Base-by-base conservation (phyloP, 1,140 invertebrate genomes). In the Steinernema feltiae region DNA sequence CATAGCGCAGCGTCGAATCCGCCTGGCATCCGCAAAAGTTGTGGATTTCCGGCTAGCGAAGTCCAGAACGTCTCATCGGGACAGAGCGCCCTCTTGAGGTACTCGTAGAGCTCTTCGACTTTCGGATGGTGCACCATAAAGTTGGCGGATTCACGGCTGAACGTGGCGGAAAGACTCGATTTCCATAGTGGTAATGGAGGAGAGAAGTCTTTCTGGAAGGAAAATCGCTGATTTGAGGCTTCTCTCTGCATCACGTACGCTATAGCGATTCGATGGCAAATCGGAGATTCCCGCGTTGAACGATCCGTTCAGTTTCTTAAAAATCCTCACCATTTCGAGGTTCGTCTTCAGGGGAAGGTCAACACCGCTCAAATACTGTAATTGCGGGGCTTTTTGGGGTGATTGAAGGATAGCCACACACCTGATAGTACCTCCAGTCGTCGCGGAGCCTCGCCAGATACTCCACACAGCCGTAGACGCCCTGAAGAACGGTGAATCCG, bases 131-230 rank as follows among this genome's bases (percentile, higher is more conserved):
- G 53, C 12, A 79, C 70, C 30, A 76, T 48, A 18, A 2, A 32
- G 41, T 81, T 71, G 3, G 79, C 79, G 0, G 79, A 29, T 80
- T 80, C 79, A 35, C 79, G 77, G 48, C 70, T 41, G 30, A 80
- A 48, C 1, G 75, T 31, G 17, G 78, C 79, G 3, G 80, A 74
- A 27, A 80, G 21, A 17, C 32, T 30, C 17, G 79, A 81, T 53
- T 81, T 81, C 21, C 48, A 48, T 0, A 80, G 1, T 24, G 69
- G 69, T 18, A 79, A 35, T 15, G 48, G 79, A 73, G 73, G 79
- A 29, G 69, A 12, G 18, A 29, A 17, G 79, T 72, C n/a, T 48
- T 3, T 1, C 63, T 76, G 73, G n/a, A n/a, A n/a, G n/a, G n/a
- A 69, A 29, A 21, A 82, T 21, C 76, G 15, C 17, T 71, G 32